Evolutionary conservation across 2,797 vertebrate species (phyloP), one percentile per base, ranked within the genome.

Genomic region (Rachycentron canadum): DNA sequence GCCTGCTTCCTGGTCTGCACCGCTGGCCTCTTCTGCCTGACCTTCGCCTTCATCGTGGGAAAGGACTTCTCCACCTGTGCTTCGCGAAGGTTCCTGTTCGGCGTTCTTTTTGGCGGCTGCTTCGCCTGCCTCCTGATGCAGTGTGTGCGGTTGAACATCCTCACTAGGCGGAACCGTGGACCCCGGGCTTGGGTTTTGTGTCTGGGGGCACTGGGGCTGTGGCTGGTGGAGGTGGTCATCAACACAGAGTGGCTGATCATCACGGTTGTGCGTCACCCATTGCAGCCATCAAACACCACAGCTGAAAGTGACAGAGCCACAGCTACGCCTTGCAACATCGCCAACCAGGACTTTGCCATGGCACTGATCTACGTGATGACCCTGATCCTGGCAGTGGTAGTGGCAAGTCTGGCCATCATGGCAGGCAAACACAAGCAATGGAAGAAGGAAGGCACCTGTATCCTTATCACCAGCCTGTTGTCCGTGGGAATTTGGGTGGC

Each of bases 211-310:
- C 3, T 96, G 81, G 94, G 92, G 5, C 91, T 99, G 1, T 92
- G 95, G 91, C 87, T 96, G 4, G 97, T 99, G 70, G 97, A 99
- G 90, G 96, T 96, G 58, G 92, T 99, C 88, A 96, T 99, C 92
- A 99, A 99, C 69, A 80, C 96, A 0, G 97, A 99, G 91, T 99
- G 98, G 98, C 92, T 99, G 41, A 94, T 99, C 80, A 96, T 99
- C 90, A 99, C 97, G 0, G 84, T 98, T 49, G 96, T 94, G 0
- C 94, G 95, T 11, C 88, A 32, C 1, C 90, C 89, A 0, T 65
- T 11, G 14, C 13, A 0, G 12, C 76, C 55, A 0, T 57, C 4
- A 34, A 87, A 74, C 0, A 2, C 14, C 66, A 87, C 87, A 0
- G 70, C 21, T 1, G 50, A 3, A 5, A 1, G 1, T 0, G 19